Evolutionary conservation across 2,797 vertebrate species (phyloP), one percentile per base, ranked within the genome.

Genomic region (Peromyscus melanophrys): DNA sequence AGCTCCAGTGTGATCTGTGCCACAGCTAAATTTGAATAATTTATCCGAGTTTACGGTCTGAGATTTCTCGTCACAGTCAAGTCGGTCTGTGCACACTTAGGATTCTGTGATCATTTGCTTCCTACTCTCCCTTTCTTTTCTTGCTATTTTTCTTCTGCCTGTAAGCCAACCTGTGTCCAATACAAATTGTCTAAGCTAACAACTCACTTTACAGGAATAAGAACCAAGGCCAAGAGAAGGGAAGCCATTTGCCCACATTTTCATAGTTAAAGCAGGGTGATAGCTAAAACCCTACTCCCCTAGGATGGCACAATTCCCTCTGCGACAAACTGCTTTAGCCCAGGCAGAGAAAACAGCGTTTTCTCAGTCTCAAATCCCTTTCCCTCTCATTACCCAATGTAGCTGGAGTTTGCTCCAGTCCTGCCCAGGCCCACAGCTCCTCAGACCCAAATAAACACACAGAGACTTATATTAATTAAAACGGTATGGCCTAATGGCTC

Each of bases 41-140:
- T 95, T 76, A 93, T 75, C 57, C 75, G 90, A 31, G 43, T 29
- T 95, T 73, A 31, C 49, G 14, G 14, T 61, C 85, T 95, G 96
- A 84, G 43, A 92, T 96, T 93, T 93, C 31, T 43, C 37, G 46
- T 94, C 43, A 11, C 0, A 93, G 37, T 63, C 77, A 94, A 67
- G 31, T 81, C 71, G 52, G 40, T 85, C 43, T 93, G n/a, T 82
- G 78, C 23, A 78, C 75, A 57, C 25, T 86, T 80, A 76, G 27
- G 43, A 91, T 76, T 95, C 69, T 29, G n/a, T 89, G 43, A 77
- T 25, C 59, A 31, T 31, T 65, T 83, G 65, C 86, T 86, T 77
- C 40, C 16, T 14, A 80, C 25, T 89, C 67, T 8, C 14, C 43
- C 19, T 61, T 86, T 73, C 13, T 86, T 57, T 37, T 91, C 40